Evolutionary conservation across 1,140 invertebrate genomes (phyloP).

Genomic region (Apis cerana): DNA sequence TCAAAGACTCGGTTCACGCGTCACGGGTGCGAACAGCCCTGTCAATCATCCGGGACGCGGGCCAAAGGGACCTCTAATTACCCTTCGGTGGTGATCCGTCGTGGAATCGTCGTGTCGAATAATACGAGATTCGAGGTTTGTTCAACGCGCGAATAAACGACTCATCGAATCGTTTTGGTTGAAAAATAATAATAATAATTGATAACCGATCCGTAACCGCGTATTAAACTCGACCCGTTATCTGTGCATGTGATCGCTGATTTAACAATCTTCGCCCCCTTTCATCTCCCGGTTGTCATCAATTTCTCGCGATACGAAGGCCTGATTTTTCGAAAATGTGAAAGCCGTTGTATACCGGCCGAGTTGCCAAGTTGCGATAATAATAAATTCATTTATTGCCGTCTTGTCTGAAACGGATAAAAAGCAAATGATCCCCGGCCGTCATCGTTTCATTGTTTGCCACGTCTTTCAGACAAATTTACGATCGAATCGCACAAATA

Average conservation of each 20-base stretch:
- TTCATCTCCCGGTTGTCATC: slow-evolving; percentile 14
- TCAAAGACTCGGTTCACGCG: slow-evolving; percentile 12
- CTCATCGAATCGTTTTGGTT: neutral
- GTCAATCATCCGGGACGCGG: slow-evolving; percentile 12
- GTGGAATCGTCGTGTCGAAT: neutral
- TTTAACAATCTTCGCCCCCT: slow-evolving; percentile 23
- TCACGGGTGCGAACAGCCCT: neutral
- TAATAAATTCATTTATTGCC: slow-evolving; percentile 9
- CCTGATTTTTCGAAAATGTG: neutral
- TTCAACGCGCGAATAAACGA: no score
- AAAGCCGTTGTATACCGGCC: neutral
- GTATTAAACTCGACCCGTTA: slow-evolving; percentile 20
- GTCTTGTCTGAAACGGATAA: neutral
- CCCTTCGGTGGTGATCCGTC: neutral
- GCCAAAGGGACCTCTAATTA: neutral
- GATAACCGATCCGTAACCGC: slow-evolving; percentile 8
- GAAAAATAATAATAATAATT: neutral
- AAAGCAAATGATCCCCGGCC: neutral
- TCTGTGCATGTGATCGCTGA: slow-evolving; percentile 27
- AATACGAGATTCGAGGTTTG: neutral
- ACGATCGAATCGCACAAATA: neutral
- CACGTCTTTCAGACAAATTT: neutral
- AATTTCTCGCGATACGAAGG: neutral
- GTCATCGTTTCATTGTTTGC: neutral
- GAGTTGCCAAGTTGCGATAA: neutral